These are phyloP conservation scores for Catocala nupta DNA, from an alignment of 2,888 invertebrate genomes.

Conservation along the genomic window DNA sequence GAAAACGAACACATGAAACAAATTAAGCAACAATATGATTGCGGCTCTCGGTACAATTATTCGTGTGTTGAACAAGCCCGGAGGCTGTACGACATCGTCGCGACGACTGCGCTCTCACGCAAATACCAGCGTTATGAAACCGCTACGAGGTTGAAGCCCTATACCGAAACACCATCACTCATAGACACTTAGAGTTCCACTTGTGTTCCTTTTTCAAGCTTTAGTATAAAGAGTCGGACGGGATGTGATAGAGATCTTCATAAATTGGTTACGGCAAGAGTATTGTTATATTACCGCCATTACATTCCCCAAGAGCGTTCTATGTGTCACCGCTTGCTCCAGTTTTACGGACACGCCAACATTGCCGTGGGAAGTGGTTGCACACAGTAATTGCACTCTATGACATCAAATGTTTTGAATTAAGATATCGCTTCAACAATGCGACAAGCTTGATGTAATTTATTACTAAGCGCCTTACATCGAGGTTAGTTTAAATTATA, in stretches of 20 bases:
- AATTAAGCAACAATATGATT: conserved; percentile 39
- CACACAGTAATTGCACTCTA: conserved; percentile 62
- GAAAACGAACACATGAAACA: conserved; percentile 35
- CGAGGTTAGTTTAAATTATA: conserved; percentile 21
- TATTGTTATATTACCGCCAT: conserved; percentile 72
- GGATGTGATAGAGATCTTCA: conserved; percentile 54
- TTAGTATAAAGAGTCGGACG: conserved; percentile 33
- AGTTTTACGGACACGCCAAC: conserved; percentile 70
- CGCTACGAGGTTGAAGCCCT: conserved; percentile 59
- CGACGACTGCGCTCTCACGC: conserved; percentile 68
- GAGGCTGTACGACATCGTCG: conserved; percentile 64
- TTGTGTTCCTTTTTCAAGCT: conserved; percentile 34
- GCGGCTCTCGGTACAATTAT: conserved; percentile 43
- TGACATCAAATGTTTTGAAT: conserved; percentile 51
- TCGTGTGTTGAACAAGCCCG: conserved; percentile 57
- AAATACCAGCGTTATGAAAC: conserved; percentile 76
- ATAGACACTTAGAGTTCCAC: conserved; percentile 54
- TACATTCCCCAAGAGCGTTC: conserved; percentile 67
- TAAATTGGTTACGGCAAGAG: conserved; percentile 55
- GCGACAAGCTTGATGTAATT: conserved; percentile 47
- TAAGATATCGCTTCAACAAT: conserved; percentile 51
- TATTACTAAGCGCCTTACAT: conserved; percentile 32
- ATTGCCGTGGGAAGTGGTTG: conserved; percentile 78
- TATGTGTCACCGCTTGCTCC: conserved; percentile 78
- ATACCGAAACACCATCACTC: conserved; percentile 55